Base-by-base conservation (phyloP, 1,140 invertebrate species). In the Stegodyphus mimosarum region DNA sequence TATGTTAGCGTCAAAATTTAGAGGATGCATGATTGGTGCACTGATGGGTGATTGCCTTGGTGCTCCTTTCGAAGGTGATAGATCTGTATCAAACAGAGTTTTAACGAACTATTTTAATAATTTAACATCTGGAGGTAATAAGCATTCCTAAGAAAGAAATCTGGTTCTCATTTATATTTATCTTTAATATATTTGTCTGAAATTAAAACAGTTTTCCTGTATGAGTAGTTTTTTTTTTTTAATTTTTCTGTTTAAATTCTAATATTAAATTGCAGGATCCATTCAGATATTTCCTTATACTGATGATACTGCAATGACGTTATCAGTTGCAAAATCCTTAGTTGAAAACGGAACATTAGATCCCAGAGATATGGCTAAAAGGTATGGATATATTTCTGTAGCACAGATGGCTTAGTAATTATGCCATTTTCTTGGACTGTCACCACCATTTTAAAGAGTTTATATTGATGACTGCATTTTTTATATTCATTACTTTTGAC, bases 301-400 rank as follows among this genome's bases (percentile, higher is more conserved):
- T 52, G 95, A 96, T 92, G 95, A 96, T 89, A 95, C 95, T 15
- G 94, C 93, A 33, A 95, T 96, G 95, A 93, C 93, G 15, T 92
- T 92, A 89, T 92, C 92, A 67, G 90, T 95, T 64, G 94, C 93
- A 6, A 89, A 92, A 87, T 94, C 93, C 66, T 89, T 96, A 49
- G 91, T 94, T 48, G 91, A 94, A 70, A 92, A 93, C 76, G 92
- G 92, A 87, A 90, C 87, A 6, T 89, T 91, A 13, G 81, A 90
- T 88, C 74, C 88, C 7, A 87, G 87, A 63, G 90, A 91, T 84
- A 88, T 92, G 87, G 91, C 90, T 11, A 88, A 87, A 87, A 89
- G 88, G 89, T 91, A 87, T 78, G 33, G 33, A 1, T 33, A 3
- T n/a, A n/a, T n/a, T n/a, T n/a, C n/a, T n/a, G n/a, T n/a, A n/a